Evolutionary conservation across 2,113 vertebrate species (phyloP).

Genomic region (Psittacus erithacus): DNA sequence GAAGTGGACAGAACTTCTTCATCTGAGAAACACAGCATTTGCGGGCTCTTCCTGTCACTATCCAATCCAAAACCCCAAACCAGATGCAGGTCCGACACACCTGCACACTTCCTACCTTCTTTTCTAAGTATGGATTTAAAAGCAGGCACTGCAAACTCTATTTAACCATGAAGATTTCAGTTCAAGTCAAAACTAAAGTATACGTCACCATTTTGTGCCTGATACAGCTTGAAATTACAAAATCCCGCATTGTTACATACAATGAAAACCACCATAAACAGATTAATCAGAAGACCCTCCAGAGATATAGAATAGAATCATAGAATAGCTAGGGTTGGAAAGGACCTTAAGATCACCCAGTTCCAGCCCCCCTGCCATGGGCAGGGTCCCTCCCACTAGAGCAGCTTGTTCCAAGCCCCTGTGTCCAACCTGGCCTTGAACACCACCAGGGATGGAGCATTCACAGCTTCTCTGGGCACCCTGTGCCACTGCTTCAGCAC

Average conservation of each 20-base stretch:
- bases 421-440: too few species aligned
- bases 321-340: too few species aligned
- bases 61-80: background rate
- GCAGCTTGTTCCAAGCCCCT: too few species aligned
- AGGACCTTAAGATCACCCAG: too few species aligned
- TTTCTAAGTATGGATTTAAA: background rate
- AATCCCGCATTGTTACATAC: background rate
- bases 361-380: too few species aligned
- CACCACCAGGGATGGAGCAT: too few species aligned
- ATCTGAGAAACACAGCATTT: background rate
- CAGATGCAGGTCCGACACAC: fast-evolving
- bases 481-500: too few species aligned
- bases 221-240: background rate
- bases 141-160: background rate
- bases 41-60: background rate
- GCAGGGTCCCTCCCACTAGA: too few species aligned
- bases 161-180: background rate
- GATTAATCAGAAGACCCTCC: background rate
- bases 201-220: background rate
- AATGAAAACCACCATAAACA: background rate
- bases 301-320: background rate
- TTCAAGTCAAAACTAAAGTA: background rate
- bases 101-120: background rate
- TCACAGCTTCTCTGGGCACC: too few species aligned
- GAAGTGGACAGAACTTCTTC: background rate